Evolutionary conservation across 2,888 invertebrate genomes (phyloP), one percentile per base, ranked within the genome.

Genomic region (Acanthosepion lycidas): DNA sequence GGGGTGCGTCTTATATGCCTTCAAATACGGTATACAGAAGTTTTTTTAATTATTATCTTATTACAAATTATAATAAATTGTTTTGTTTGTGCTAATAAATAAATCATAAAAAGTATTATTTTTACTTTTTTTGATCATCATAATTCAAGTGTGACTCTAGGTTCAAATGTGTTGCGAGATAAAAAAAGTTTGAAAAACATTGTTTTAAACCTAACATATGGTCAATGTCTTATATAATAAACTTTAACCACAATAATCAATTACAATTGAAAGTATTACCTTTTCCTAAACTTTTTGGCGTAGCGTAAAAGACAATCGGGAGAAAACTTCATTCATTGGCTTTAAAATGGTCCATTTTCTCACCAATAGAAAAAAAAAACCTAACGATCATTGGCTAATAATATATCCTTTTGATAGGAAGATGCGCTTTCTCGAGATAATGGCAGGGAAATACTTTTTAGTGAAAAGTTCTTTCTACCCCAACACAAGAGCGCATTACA

Each of bases 361-460:
- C n/a, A 78, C n/a, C n/a, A n/a, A 18, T 78, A 3, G 78, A 6
- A 15, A 78, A 78, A 78, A 78, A 78, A 78, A 28, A 28, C 0
- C 78, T 15, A 33, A n/a, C 78, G 78, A 78, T 78, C 15, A 78
- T 78, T 33, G 78, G 78, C n/a, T 78, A 78, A 78, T 78, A 78
- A 78, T 78, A 78, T 78, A n/a, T 78, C n/a, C 78, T 78, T 78
- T 78, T 78, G 78, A 78, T 78, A 78, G 78, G 78, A 78, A 78
- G 78, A 78, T 78, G 78, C n/a, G 78, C 78, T 78, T 78, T 78
- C 78, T 78, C n/a, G 78, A 78, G 78, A 78, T 78, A 78, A 78
- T 78, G n/a, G 78, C 78, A 78, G 78, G n/a, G n/a, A n/a, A 78
- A 78, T 78, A 78, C 78, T n/a, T 78, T 78, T 78, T 78, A n/a